These are phyloP conservation scores for Cordilura impudica DNA, from an alignment of 2,888 invertebrate genomes.

Conservation along the genomic window DNA sequence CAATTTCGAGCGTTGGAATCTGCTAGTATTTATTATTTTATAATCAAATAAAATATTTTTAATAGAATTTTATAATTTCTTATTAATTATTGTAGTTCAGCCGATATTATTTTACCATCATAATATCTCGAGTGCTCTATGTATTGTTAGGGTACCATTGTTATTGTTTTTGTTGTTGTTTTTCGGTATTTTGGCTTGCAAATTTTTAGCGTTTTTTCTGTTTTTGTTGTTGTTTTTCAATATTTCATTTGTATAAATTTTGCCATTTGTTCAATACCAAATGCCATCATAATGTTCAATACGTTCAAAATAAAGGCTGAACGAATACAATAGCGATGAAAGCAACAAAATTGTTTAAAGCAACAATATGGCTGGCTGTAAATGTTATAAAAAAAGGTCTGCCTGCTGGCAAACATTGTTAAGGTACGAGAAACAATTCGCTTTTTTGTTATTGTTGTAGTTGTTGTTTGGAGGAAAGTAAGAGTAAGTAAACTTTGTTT, in stretches of 20 bases:
- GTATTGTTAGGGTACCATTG: neutral
- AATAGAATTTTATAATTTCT: too few species aligned
- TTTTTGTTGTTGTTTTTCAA: conserved; percentile 28
- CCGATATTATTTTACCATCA: neutral
- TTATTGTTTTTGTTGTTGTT: neutral
- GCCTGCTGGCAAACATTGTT: neutral
- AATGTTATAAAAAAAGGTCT: conserved; percentile 37
- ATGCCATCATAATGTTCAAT: conserved; percentile 52
- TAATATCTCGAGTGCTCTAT: neutral
- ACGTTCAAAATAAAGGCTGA: conserved; percentile 17
- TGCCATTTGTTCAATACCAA: conserved; percentile 60
- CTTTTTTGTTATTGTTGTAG: conserved; percentile 6
- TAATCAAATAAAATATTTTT: too few species aligned
- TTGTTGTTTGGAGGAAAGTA: conserved; percentile 38
- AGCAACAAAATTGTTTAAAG: conserved; percentile 42
- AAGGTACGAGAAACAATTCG: neutral
- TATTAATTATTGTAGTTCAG: neutral
- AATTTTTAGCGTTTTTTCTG: conserved; percentile 57
- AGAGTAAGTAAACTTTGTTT: conserved; percentile 64
- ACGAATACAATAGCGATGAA: conserved; percentile 27
- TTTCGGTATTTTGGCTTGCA: conserved; percentile 56
- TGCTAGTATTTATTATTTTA: too few species aligned
- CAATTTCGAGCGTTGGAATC: too few species aligned
- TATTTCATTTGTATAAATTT: conserved; percentile 55
- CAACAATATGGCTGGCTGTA: conserved; percentile 54